These are phyloP conservation scores for Schizopygopsis malacanthus DNA, from an alignment of 2,797 vertebrate species.

Conservation along the genomic window DNA sequence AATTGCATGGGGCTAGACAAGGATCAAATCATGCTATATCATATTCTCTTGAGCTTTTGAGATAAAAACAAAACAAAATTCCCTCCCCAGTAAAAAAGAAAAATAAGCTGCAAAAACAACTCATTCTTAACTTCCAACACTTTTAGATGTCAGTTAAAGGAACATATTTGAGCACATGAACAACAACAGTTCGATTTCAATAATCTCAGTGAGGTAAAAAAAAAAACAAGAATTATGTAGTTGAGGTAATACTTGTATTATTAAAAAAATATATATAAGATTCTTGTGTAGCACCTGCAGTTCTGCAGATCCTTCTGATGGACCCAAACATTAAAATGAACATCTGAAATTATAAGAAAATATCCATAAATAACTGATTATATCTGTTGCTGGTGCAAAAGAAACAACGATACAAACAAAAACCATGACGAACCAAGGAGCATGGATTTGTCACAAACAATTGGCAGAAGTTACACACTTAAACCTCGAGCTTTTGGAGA, in stretches of 20 bases:
- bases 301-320: neutral
- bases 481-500: neutral
- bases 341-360: neutral
- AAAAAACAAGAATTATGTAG: too few species aligned
- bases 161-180: neutral
- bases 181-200: neutral
- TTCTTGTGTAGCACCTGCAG: neutral
- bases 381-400: too few species aligned
- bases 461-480: neutral
- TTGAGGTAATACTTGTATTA: too few species aligned
- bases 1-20: neutral
- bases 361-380: too few species aligned
- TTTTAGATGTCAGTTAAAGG: neutral
- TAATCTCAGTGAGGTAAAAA: neutral
- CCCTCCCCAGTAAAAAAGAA: neutral
- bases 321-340: neutral
- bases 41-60: neutral
- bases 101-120: neutral
- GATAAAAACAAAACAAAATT: neutral
- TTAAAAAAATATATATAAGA: too few species aligned
- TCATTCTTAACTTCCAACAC: neutral
- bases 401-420: too few species aligned
- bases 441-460: too few species aligned
- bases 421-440: neutral
- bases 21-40: neutral